Evolutionary conservation across 1,140 invertebrate species (phyloP).

Genomic region (Lepidurus arcticus): DNA sequence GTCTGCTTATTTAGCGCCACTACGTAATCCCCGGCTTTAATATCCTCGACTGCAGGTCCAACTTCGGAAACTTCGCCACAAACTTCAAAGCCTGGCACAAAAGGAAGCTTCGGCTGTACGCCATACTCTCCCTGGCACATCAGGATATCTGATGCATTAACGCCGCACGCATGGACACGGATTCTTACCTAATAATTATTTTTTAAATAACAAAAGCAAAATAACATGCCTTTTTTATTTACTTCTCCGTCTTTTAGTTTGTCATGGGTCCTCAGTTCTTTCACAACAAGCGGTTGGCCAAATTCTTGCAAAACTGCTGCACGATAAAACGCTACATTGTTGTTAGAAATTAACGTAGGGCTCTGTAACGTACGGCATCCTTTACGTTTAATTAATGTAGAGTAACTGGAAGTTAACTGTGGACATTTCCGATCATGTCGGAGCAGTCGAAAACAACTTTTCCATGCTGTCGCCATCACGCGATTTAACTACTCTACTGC

Average conservation of each 20-base stretch:
- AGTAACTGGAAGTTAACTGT: conserved; percentile 3
- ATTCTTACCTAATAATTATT: conserved; percentile 50
- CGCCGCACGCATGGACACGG: conserved; percentile 52
- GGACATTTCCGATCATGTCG: conserved; percentile 12
- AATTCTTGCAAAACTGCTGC: conserved; percentile 50
- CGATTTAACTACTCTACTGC: background rate
- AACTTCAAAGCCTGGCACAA: conserved; percentile 54
- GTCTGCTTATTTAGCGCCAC: conserved; percentile 51
- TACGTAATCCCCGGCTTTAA: conserved; percentile 47
- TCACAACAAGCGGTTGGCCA: conserved; percentile 46
- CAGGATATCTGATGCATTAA: conserved; percentile 55
- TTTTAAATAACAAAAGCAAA: background rate
- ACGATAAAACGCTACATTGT: conserved; percentile 28
- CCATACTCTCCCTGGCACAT: conserved; percentile 49
- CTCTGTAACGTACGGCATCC: background rate
- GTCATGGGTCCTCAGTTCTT: conserved; percentile 42
- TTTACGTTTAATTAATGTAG: background rate
- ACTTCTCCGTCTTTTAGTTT: conserved; percentile 45
- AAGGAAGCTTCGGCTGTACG: conserved; percentile 47
- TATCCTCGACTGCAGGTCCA: conserved; percentile 41
- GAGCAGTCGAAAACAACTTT: conserved; percentile 13
- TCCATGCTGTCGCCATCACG: background rate
- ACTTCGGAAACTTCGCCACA: conserved; percentile 49
- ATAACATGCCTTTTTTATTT: conserved; percentile 22
- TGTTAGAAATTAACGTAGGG: background rate